Evolutionary conservation across 2,113 vertebrate species (phyloP), one percentile per base, ranked within the genome.

Genomic region (Numenius arquata): DNA sequence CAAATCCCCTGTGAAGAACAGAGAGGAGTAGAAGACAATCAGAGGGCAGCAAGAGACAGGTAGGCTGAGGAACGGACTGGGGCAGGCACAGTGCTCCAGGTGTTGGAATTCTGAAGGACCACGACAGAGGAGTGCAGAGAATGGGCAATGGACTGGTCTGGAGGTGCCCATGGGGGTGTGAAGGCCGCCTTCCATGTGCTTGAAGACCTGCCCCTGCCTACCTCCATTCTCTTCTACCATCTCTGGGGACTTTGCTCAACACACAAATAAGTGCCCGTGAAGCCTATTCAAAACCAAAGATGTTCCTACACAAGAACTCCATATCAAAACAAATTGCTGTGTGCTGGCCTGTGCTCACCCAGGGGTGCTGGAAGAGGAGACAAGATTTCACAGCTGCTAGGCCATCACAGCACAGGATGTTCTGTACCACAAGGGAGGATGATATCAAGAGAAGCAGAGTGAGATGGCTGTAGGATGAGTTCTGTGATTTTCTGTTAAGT

Each of bases 101-200:
- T 12, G 34, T 2, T 63, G 36, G 16, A 41, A 18, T 8, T 13
- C 4, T 15, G 23, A 47, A 68, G 30, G 18, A 55, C 3, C 29
- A 21, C 17, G 27, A 27, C 7, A 56, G 25, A 56, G 27, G 36
- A 45, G 20, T 1, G 16, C 15, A 63, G 58, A 56, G 29, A 66
- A 36, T 1, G 3, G 45, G 6, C 72, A 45, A 34, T 9, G 58
- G 9, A 21, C 16, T 15, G 32, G 14, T 45, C 36, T 4, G 1
- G 23, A 76, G 30, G 17, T 50, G 25, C 38, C 8, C 47, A 40
- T 0, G 0, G 0, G 3, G 4, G 15, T 36, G 6, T 5, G 3
- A 59, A 77, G 38, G 43, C 18, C 3, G 26, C 36, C 78, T 45
- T 67, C 40, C 76, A 34, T 1, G 11, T 15, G 50, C 41, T 2